phyloP scores from a whole-genome alignment of 2,113 vertebrate genomes.

The Formicarius rufipectus region DNA sequence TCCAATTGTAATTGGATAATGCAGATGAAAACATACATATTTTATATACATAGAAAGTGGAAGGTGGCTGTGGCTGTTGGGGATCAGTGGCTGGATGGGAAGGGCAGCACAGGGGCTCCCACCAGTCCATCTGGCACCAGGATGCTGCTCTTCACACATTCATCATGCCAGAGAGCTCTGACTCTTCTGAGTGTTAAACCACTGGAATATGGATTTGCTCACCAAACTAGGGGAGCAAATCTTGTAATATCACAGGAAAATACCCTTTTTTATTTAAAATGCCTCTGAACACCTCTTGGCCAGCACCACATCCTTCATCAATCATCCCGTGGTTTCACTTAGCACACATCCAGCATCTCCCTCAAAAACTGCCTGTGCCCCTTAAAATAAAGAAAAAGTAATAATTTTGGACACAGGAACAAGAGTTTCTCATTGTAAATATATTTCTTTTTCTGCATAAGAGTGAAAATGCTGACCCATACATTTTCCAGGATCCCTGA shows the following conservation, averaged over 20 bases:
- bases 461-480: accelerated
- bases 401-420: background rate
- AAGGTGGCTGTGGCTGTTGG: background rate
- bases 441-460: accelerated
- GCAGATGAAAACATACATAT: background rate
- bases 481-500: accelerated
- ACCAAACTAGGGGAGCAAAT: background rate
- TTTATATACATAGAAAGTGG: background rate
- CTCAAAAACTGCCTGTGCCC: background rate
- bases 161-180: background rate
- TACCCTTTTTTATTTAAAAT: background rate
- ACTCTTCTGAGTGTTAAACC: background rate
- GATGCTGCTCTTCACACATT: background rate
- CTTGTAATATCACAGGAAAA: background rate
- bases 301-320: background rate
- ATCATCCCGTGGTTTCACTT: accelerated
- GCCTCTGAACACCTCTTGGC: background rate
- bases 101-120: too few species aligned
- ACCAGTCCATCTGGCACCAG: accelerated
- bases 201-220: background rate
- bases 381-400: accelerated
- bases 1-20: background rate
- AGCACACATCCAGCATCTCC: accelerated
- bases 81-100: background rate
- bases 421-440: background rate